A percentile compares a stretch with the other conserved stretches of the same genome.
Conservation (phyloP, 1,140 invertebrate species). For the Ceratitis capitata region DNA sequence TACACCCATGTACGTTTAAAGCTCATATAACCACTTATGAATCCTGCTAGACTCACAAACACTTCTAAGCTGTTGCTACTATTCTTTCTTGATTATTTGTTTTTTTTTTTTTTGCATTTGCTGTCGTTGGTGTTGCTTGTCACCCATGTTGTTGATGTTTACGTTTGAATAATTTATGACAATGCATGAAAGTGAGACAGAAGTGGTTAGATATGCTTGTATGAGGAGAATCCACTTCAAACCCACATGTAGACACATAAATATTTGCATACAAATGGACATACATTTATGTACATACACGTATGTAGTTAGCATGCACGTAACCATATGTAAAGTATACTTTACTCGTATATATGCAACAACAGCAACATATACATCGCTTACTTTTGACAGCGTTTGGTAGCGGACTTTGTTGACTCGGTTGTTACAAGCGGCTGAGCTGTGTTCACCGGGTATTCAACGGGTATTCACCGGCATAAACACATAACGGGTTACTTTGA, state of each 20-base stretch:
- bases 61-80: slow-evolving; percentile 23
- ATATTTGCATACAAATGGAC: background rate
- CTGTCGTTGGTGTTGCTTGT: background rate
- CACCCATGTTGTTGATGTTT: slow-evolving; percentile 58
- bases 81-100: background rate
- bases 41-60: background rate
- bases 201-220: background rate
- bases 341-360: background rate
- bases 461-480: too few species aligned
- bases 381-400: background rate
- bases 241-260: background rate
- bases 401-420: too few species aligned
- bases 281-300: background rate
- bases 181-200: slow-evolving; percentile 42
- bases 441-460: too few species aligned
- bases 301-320: background rate
- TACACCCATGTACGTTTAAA: too few species aligned
- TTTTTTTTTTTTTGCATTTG: too few species aligned
- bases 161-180: slow-evolving; percentile 65
- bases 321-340: too few species aligned
- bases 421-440: too few species aligned
- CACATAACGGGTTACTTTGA: too few species aligned
- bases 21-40: background rate
- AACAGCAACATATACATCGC: background rate
- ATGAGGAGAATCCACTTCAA: background rate